Evolutionary conservation across 2,888 invertebrate species (phyloP), one percentile per base, ranked within the genome.

Genomic region (Macropis europaea): DNA sequence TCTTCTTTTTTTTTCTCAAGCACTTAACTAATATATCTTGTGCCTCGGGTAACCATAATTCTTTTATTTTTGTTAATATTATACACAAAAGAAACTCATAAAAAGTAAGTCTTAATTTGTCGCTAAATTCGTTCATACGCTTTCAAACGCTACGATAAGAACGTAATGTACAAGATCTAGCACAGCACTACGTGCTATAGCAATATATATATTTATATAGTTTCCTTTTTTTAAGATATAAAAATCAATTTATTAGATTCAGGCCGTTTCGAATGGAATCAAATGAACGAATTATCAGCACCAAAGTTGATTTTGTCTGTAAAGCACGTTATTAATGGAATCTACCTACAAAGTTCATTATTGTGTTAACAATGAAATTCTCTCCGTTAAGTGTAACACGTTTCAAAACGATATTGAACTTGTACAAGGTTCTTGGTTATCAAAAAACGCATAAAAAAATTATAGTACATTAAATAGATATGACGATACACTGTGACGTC

Each of bases 21-120:
- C 48, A 42, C 72, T 79, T 76, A 80, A 70, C 47, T 80, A 80
- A 80, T 71, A 52, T 67, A 76, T 56, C 36, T 76, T 59, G 53
- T 68, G 64, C 70, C 56, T 67, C 60, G 48, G 64, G 74, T 80
- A 75, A 77, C 62, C 50, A 60, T 74, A 64, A 68, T 54, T 38
- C 61, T 52, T 59, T 60, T 40, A 30, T 52, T 68, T 59, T n/a
- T 40, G 32, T 42, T 50, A 56, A 13, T 24, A 38, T 40, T 47
- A 56, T 26, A 43, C 47, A 34, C 36, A 66, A 66, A 52, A 66
- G 52, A 54, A 66, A 48, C 60, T 56, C 45, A 66, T 48, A 43
- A 60, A 71, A 70, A 72, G 69, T 60, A 56, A 62, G 63, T 53
- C 45, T 62, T 52, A 34, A 63, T n/a, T 69, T 70, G 62, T 17